phyloP scores from a whole-genome alignment of 2,797 vertebrate genomes.

The Hypotaenidia philippensis region DNA sequence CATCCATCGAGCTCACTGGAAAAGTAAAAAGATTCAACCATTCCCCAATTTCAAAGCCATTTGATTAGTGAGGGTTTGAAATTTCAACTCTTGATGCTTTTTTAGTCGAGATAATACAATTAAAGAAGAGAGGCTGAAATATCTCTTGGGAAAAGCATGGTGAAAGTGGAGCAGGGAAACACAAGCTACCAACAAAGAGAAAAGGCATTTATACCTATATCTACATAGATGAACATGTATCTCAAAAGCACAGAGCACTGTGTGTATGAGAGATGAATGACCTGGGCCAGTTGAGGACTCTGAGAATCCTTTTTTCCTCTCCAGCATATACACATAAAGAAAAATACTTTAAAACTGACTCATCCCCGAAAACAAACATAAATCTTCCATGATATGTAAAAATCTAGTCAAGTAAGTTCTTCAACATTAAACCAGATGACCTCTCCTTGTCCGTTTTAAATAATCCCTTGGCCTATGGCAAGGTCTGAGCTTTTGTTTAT shows the following conservation, averaged over 20 bases:
- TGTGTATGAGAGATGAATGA: neutral
- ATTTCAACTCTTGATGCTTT: neutral
- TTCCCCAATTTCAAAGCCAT: neutral
- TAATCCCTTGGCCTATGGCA: neutral
- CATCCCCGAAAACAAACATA: neutral
- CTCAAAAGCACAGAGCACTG: neutral
- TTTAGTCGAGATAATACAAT: neutral
- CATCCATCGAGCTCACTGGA: neutral
- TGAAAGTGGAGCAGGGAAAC: neutral
- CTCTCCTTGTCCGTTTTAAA: neutral
- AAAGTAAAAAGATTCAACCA: neutral
- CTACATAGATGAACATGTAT: too few species aligned
- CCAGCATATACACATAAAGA: neutral
- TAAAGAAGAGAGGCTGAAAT: neutral
- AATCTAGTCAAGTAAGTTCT: neutral
- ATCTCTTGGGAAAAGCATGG: neutral
- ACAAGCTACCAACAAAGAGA: neutral
- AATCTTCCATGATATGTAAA: neutral
- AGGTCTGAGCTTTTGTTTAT: constrained; percentile 14
- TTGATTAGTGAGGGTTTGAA: neutral
- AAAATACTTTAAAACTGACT: neutral
- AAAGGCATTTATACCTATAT: neutral
- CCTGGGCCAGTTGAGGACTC: neutral
- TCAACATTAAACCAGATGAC: neutral
- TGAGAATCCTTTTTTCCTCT: neutral